Evolutionary conservation across 1,140 invertebrate species (phyloP), one percentile per base, ranked within the genome.

Genomic region (Acromyrmex echinatior): DNA sequence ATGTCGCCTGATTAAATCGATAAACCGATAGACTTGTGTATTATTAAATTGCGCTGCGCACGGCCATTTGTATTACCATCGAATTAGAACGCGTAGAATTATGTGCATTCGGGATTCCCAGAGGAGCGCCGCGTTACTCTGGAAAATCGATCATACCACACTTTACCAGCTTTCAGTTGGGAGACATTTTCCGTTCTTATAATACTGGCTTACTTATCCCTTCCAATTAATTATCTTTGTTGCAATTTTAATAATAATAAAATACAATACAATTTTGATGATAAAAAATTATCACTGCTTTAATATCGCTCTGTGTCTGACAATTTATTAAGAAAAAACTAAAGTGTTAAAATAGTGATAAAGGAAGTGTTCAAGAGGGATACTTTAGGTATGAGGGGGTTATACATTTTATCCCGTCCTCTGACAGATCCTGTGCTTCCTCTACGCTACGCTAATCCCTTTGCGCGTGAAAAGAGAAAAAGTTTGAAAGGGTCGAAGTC

Each of bases 1-100:
- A 60, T 62, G 68, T 74, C 68, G 80, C 80, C 31, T 74, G 80
- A 82, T 82, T 74, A 74, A 74, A 82, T 82, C 80, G 80, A 82
- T 82, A 82, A 82, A 45, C 68, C 79, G 79, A 82, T 82, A 82
- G 80, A 82, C 80, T 82, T 74, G 80, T 74, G 80, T 82, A 82
- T 82, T 82, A 82, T 82, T 82, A 82, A 82, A 82, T 82, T 62
- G 68, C 53, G 53, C 80, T 12, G 68, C 53, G 68, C 68, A 62
- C 68, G 68, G 68, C 56, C 80, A 74, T 82, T 74, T 74, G 80
- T 82, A 82, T 82, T 60, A 74, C 68, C 49, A 74, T 82, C 80
- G 66, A 82, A 74, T 82, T 49, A 82, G 68, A 49, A 31, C 56
- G 53, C 68, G 68, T 62, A 74, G 53, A 82, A 82, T 82, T 82